Evolutionary conservation across 2,888 invertebrate genomes (phyloP).

Genomic region (Brassicogethes aeneus): DNA sequence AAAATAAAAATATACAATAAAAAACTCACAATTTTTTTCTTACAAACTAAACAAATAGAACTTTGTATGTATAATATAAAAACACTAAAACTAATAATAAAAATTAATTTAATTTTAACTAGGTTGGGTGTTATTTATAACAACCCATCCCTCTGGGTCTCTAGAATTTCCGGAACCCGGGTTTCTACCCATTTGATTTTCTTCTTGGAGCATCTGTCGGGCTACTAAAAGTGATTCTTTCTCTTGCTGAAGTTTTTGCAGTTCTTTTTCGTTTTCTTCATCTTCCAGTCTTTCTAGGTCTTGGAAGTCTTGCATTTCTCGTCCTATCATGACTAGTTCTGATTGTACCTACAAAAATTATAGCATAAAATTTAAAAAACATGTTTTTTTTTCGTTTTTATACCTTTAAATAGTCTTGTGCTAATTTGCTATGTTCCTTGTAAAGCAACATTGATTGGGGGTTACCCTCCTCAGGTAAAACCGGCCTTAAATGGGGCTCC

Average conservation of each 20-base stretch:
- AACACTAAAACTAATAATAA: too few species aligned
- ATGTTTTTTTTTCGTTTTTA: too few species aligned
- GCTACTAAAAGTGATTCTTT: slow-evolving; percentile 57
- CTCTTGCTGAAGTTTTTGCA: slow-evolving; percentile 39
- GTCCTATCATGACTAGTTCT: slow-evolving; percentile 71
- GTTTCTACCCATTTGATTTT: slow-evolving; percentile 28
- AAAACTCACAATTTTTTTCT: too few species aligned
- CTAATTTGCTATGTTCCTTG: slow-evolving; percentile 79
- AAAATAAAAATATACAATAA: too few species aligned
- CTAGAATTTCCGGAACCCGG: slow-evolving; percentile 15
- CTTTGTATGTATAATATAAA: too few species aligned
- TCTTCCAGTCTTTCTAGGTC: slow-evolving; percentile 52
- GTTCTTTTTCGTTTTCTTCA: slow-evolving; percentile 26
- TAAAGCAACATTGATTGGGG: slow-evolving; percentile 77
- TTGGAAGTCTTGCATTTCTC: slow-evolving; percentile 68
- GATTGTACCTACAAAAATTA: slow-evolving; percentile 62
- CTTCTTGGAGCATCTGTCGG: slow-evolving; percentile 54
- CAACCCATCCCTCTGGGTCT: slow-evolving; percentile 25
- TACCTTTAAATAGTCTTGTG: slow-evolving; percentile 80
- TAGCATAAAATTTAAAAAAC: too few species aligned
- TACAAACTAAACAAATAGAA: too few species aligned
- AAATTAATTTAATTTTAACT: too few species aligned
- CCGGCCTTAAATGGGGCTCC: slow-evolving; percentile 74
- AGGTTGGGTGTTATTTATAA: slow-evolving; percentile 11
- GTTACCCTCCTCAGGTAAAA: slow-evolving; percentile 69